Conservation (phyloP, 2,113 vertebrate genomes). For the Leiothrix lutea region DNA sequence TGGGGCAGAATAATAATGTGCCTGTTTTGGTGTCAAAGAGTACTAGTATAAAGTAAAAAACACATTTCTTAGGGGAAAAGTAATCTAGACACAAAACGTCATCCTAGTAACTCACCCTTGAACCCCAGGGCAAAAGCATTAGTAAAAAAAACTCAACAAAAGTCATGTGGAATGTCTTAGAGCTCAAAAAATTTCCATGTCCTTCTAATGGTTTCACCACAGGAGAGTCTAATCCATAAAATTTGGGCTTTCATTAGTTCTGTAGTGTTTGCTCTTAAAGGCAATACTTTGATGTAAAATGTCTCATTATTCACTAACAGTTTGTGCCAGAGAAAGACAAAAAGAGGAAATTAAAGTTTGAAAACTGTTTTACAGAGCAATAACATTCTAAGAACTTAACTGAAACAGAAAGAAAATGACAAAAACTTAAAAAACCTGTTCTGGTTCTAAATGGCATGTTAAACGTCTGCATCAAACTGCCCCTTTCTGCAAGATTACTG, state of each 20-base stretch:
- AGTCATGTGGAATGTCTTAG: neutral
- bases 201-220: neutral
- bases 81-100: neutral
- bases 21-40: neutral
- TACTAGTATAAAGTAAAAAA: neutral
- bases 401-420: neutral
- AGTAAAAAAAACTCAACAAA: neutral
- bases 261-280: neutral
- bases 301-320: neutral
- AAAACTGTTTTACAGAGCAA: neutral
- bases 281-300: neutral
- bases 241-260: neutral
- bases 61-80: neutral
- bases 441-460: neutral
- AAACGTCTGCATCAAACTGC: neutral
- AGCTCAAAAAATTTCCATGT: neutral
- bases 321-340: neutral
- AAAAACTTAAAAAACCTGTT: neutral
- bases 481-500: neutral
- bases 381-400: neutral
- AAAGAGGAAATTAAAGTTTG: neutral
- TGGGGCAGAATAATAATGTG: neutral
- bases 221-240: neutral
- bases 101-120: neutral
- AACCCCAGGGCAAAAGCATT: neutral